These are phyloP conservation scores for Drosophila emarginata DNA, from an alignment of 2,888 invertebrate genomes.

Conservation along the genomic window DNA sequence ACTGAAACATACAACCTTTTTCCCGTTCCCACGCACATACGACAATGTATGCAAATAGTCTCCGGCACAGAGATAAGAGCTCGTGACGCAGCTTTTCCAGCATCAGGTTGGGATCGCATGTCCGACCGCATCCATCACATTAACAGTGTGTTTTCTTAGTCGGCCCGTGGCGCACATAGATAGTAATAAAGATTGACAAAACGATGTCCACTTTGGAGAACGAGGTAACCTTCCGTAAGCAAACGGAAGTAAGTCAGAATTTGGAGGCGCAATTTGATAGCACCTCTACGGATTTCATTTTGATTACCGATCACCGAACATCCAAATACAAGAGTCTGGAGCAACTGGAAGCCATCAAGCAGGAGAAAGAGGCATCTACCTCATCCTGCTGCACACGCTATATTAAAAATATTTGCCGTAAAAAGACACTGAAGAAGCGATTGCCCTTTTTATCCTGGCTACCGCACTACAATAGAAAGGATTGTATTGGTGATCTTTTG, in stretches of 20 bases:
- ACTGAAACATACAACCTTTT: slow-evolving; percentile 68
- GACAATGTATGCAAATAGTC: slow-evolving; percentile 59
- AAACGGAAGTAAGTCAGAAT: slow-evolving; percentile 63
- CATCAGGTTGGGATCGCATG: slow-evolving; percentile 47
- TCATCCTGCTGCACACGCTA: slow-evolving; percentile 47
- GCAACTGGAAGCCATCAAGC: slow-evolving; percentile 54
- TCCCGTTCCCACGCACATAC: slow-evolving; percentile 72
- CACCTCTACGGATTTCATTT: slow-evolving; percentile 78
- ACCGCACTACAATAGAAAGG: slow-evolving; percentile 87
- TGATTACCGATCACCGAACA: slow-evolving; percentile 79
- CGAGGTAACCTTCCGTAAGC: slow-evolving; percentile 73
- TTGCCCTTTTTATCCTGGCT: slow-evolving; percentile 91
- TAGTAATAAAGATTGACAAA: neutral
- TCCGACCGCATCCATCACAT: slow-evolving; percentile 30
- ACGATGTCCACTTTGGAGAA: slow-evolving; percentile 75
- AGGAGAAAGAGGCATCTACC: slow-evolving; percentile 26
- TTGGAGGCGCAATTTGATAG: slow-evolving; percentile 77
- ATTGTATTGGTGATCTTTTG: slow-evolving; percentile 92
- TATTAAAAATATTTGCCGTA: slow-evolving; percentile 84
- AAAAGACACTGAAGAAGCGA: slow-evolving; percentile 88
- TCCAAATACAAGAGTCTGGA: slow-evolving; percentile 67
- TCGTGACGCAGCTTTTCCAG: slow-evolving; percentile 54
- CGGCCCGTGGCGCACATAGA: slow-evolving; percentile 28
- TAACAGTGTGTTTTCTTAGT: slow-evolving; percentile 34
- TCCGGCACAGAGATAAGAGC: slow-evolving; percentile 57